Evolutionary conservation across 2,888 invertebrate species (phyloP).

Genomic region (Dorcus parallelipipedus): DNA sequence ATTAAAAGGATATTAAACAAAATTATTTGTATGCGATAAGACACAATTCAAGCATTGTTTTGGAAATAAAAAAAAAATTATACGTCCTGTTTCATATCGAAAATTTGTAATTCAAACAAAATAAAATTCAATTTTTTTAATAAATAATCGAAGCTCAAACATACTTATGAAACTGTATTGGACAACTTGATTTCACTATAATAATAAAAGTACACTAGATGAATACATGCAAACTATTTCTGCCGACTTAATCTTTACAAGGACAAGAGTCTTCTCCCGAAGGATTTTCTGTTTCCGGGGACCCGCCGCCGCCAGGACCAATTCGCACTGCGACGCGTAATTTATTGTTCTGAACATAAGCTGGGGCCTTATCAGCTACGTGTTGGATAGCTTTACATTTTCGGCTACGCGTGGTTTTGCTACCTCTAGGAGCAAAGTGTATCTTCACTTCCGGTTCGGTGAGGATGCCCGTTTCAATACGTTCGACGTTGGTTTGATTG

Average conservation of each 20-base stretch:
- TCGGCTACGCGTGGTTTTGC: neutral
- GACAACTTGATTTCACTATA: no score
- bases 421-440: conserved; percentile 1
- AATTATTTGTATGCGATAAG: no score
- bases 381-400: conserved; percentile 2
- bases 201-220: neutral
- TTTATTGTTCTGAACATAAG: conserved; percentile 3
- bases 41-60: no score
- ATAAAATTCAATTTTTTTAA: no score
- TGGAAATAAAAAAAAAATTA: no score
- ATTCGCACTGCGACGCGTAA: conserved; percentile 7
- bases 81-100: no score
- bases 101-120: no score
- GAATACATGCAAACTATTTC: neutral
- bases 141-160: no score
- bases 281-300: neutral
- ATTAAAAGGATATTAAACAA: no score
- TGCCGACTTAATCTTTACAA: neutral
- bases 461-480: neutral
- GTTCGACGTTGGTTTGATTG: neutral
- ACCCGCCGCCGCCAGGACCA: conserved; percentile 2
- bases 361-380: neutral
- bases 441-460: conserved; percentile 12
- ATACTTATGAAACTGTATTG: no score
- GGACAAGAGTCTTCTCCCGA: conserved; percentile 2